A percentile compares a stretch with the other conserved stretches of the same genome.
These are phyloP conservation scores for Prochilodus magdalenae DNA, from an alignment of 2,113 vertebrate genomes.

Conservation along the genomic window DNA sequence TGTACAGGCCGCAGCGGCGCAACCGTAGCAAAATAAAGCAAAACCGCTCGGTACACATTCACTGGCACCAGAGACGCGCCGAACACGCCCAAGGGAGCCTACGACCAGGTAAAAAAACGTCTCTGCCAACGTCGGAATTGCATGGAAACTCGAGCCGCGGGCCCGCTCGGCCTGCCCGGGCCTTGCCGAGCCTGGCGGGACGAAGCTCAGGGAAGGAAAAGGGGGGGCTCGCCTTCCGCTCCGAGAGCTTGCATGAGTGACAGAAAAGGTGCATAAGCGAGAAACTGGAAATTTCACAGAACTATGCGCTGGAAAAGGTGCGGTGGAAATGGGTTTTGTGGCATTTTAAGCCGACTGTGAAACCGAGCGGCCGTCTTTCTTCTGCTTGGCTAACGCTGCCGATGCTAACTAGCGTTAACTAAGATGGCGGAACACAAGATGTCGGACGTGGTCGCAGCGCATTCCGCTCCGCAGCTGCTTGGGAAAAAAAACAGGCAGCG, in stretches of 20 bases:
- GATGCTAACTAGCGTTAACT: constrained; percentile 57
- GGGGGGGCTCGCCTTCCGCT: constrained; percentile 49
- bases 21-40: constrained; percentile 80
- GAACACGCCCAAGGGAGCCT: constrained; percentile 67
- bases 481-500: not conserved
- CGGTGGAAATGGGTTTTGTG: not conserved
- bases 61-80: constrained; percentile 63
- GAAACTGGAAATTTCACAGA: not conserved
- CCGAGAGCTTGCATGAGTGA: not conserved
- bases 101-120: constrained; percentile 78
- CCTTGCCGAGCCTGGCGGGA: constrained; percentile 75
- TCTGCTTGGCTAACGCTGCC: constrained; percentile 1
- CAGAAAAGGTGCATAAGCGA: not conserved
- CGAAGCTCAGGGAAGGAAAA: constrained; percentile 74
- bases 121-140: constrained; percentile 51
- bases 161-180: constrained; percentile 79
- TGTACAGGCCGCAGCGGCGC: constrained; percentile 84
- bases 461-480: constrained; percentile 11
- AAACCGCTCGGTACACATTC: constrained; percentile 73
- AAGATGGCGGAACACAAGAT: constrained; percentile 75
- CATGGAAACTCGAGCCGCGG: constrained; percentile 63
- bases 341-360: not conserved
- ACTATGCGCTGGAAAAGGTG: not conserved
- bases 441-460: constrained; percentile 53
- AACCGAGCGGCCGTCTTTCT: too few species aligned